phyloP scores from a whole-genome alignment of 1,140 invertebrate species.

The Kradibia gibbosae region DNA sequence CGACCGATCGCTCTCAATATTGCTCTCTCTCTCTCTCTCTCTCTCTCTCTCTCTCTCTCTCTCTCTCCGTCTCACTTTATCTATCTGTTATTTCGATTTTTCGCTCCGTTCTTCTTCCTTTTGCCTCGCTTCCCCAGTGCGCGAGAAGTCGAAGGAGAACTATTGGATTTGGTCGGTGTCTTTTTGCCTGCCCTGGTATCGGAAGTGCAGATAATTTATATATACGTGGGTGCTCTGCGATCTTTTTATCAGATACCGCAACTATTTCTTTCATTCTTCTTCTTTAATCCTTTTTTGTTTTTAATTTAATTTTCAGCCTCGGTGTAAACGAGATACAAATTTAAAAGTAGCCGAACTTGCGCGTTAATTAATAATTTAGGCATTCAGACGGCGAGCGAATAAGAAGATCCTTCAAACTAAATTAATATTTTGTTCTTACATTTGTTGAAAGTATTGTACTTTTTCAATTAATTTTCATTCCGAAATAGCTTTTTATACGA shows the following conservation, averaged over 20 bases:
- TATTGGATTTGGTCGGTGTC: conserved; percentile 34
- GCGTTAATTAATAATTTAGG: conserved; percentile 19
- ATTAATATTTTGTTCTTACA: too few relatives aligned
- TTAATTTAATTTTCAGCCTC: conserved; percentile 6
- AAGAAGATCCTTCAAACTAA: too few relatives aligned
- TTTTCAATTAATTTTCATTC: too few relatives aligned
- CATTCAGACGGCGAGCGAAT: not conserved
- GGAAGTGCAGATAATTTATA: conserved; percentile 45
- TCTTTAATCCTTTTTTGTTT: not conserved
- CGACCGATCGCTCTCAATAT: not conserved
- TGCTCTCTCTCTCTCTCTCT: not conserved
- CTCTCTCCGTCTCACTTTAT: too few relatives aligned
- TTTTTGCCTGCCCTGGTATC: conserved; percentile 29
- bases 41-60: too few relatives aligned
- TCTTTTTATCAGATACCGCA: conserved; percentile 1
- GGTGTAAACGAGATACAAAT: conserved; percentile 3
- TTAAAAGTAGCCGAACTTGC: not conserved
- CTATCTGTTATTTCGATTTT: conserved; percentile 1
- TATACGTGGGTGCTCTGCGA: conserved; percentile 1
- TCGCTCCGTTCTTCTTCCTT: not conserved
- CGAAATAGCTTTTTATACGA: too few relatives aligned
- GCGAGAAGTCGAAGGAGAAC: conserved; percentile 32
- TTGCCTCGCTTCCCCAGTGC: not conserved
- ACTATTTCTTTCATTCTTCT: not conserved
- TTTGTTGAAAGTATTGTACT: too few relatives aligned